These are phyloP conservation scores for Sternarchorhynchus goeldii DNA, from an alignment of 2,797 vertebrate genomes.

Conservation along the genomic window DNA sequence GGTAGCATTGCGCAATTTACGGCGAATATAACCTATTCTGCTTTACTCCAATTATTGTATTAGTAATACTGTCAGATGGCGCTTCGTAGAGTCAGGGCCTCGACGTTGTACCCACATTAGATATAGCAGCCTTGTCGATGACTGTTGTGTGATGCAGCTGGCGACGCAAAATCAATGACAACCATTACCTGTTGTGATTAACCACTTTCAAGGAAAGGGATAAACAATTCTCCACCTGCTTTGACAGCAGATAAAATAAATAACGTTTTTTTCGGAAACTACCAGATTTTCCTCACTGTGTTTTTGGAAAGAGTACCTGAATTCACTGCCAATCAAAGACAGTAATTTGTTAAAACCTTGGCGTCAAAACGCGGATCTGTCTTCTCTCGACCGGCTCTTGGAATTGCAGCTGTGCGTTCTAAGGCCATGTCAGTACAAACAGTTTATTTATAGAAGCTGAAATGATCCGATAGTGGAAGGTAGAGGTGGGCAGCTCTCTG, in stretches of 20 bases:
- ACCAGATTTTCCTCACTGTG: no score
- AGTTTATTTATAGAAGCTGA: conserved; percentile 44
- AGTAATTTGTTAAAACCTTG: neutral
- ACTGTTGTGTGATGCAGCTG: conserved; percentile 34
- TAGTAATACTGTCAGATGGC: no score
- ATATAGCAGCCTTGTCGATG: conserved; percentile 33
- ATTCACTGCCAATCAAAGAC: no score
- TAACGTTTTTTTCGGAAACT: no score
- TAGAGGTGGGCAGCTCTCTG: conserved; percentile 29
- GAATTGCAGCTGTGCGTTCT: conserved; percentile 20
- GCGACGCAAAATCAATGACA: neutral
- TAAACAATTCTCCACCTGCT: no score
- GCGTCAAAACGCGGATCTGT: no score
- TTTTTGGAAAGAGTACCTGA: no score
- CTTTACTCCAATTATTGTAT: no score
- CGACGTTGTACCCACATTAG: neutral
- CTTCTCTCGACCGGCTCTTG: neutral
- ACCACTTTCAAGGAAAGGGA: neutral
- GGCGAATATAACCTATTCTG: neutral
- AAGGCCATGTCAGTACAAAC: conserved; percentile 30
- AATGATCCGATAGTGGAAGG: conserved; percentile 25
- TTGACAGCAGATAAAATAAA: no score
- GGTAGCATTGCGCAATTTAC: conserved; percentile 33
- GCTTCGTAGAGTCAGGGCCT: no score
- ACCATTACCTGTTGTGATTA: conserved; percentile 37